Conservation (phyloP, 64 coral and sea anemone species). For the Montipora efflorescens region DNA sequence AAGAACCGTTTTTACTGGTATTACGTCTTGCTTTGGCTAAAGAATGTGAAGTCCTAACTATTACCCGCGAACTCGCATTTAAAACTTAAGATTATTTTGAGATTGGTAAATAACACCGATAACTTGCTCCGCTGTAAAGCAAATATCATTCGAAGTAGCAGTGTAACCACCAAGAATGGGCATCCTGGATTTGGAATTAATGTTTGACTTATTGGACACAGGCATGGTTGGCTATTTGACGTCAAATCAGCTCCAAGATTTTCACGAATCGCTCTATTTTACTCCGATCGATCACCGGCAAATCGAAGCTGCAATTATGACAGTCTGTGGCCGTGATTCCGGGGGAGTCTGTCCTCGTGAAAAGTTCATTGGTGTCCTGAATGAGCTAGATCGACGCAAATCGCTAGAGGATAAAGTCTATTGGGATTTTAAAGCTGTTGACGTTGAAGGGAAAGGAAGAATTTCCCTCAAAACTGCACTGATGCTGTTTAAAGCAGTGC, state of each 20-base stretch:
- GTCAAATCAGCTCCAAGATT: slow-evolving; percentile 83
- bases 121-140: too few relatives aligned
- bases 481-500: slow-evolving; percentile 94
- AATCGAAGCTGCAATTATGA: slow-evolving; percentile 80
- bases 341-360: slow-evolving; percentile 77
- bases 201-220: slow-evolving; percentile 96
- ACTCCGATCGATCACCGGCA: slow-evolving; percentile 76
- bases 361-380: slow-evolving; percentile 77
- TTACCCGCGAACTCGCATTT: too few relatives aligned
- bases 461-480: slow-evolving; percentile 93
- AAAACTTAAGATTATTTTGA: too few relatives aligned
- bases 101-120: too few relatives aligned
- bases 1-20: not conserved
- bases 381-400: slow-evolving; percentile 88
- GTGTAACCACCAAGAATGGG: slow-evolving; percentile 82
- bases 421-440: slow-evolving; percentile 96
- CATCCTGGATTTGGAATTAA: slow-evolving; percentile 87
- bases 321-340: slow-evolving; percentile 83
- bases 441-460: slow-evolving; percentile 83
- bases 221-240: slow-evolving; percentile 82
- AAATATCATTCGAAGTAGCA: too few relatives aligned
- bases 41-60: not conserved
- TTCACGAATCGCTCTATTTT: slow-evolving; percentile 84
- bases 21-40: not conserved
- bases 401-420: slow-evolving; percentile 87